Conservation (phyloP, 1,140 invertebrate species). For the Tetramorium parvispinum region DNA sequence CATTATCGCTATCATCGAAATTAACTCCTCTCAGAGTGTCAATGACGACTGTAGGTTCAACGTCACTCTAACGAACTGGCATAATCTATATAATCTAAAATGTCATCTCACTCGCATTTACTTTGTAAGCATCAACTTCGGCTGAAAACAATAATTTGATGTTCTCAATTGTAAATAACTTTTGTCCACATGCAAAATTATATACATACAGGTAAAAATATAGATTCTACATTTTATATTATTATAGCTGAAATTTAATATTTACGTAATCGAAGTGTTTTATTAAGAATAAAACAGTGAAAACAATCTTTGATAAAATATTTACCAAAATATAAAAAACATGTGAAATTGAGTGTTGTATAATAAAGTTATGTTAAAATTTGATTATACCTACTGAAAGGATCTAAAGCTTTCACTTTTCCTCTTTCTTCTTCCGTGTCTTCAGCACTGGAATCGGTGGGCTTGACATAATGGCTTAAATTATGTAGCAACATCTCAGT, state of each 20-base stretch:
- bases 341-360: too few relatives aligned
- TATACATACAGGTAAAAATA: not conserved
- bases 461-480: constrained; percentile 86
- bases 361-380: not conserved
- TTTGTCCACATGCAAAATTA: not conserved
- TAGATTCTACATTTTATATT: not conserved
- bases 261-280: not conserved
- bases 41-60: constrained; percentile 88
- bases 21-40: constrained; percentile 89
- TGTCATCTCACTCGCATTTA: constrained; percentile 86
- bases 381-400: constrained; percentile 85
- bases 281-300: constrained; percentile 6
- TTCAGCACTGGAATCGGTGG: constrained; percentile 75
- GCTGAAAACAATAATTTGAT: constrained; percentile 80
- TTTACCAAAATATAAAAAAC: not conserved
- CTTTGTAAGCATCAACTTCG: constrained; percentile 87
- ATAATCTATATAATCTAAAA: constrained; percentile 90
- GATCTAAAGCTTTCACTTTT: constrained; percentile 83
- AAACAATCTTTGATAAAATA: not conserved
- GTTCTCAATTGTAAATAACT: not conserved
- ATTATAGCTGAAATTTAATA: not conserved
- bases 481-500: constrained; percentile 87
- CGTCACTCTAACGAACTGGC: constrained; percentile 91
- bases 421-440: constrained; percentile 75
- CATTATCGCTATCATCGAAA: constrained; percentile 90